These are phyloP conservation scores for Gastracanthus pulcherrimus DNA, from an alignment of 2,888 invertebrate genomes.

Conservation along the genomic window DNA sequence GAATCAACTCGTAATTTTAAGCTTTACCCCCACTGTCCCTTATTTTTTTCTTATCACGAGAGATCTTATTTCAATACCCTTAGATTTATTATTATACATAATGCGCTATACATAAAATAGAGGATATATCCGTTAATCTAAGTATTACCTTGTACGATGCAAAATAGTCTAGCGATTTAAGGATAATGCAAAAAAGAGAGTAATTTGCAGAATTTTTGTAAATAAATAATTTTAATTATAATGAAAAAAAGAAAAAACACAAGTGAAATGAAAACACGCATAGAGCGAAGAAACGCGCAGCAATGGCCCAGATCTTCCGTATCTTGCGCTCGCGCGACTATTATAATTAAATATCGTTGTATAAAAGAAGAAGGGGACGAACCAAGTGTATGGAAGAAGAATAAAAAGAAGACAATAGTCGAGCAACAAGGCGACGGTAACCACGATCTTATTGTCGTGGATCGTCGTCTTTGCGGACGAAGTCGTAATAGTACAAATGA, in stretches of 20 bases:
- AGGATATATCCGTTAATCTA: slow-evolving; percentile 51
- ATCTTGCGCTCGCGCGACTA: slow-evolving; percentile 10
- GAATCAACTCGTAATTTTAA: slow-evolving; percentile 42
- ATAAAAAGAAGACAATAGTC: background rate
- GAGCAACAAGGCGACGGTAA: background rate
- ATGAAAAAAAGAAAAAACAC: background rate
- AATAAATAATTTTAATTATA: slow-evolving; percentile 32
- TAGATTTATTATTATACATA: slow-evolving; percentile 28
- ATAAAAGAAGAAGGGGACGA: background rate
- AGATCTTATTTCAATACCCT: slow-evolving; percentile 52
- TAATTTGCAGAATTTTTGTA: slow-evolving; percentile 49
- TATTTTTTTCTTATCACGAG: slow-evolving; percentile 45
- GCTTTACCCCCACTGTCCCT: slow-evolving; percentile 4
- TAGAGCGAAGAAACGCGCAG: background rate
- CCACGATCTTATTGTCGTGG: background rate
- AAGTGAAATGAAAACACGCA: background rate
- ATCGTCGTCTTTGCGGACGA: background rate
- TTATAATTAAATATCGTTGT: slow-evolving; percentile 10
- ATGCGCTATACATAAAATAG: slow-evolving; percentile 40
- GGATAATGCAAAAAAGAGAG: slow-evolving; percentile 11
- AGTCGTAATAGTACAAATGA: slow-evolving; percentile 56
- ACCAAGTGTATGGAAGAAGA: background rate
- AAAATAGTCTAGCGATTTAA: slow-evolving; percentile 43
- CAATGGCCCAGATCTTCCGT: slow-evolving; percentile 31
- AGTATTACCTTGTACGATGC: slow-evolving; percentile 55